These are phyloP conservation scores for Philereme vetulata DNA, from an alignment of 2,888 invertebrate species.

Conservation along the genomic window DNA sequence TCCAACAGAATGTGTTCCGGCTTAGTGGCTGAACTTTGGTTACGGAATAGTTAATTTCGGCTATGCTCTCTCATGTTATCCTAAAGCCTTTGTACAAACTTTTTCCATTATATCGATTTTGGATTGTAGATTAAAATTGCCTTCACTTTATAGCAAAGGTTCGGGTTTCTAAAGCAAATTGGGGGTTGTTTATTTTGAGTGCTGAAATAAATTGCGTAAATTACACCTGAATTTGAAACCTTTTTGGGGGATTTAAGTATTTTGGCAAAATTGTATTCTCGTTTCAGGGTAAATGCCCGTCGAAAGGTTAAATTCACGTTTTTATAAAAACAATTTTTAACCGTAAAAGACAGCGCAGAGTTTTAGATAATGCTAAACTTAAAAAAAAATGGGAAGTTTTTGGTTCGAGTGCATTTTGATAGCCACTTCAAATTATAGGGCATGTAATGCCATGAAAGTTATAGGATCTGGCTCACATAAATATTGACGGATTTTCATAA, in stretches of 20 bases:
- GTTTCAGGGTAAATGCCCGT: too few species aligned
- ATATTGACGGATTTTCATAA: too few species aligned
- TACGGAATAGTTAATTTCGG: slow-evolving; percentile 2
- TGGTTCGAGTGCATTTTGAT: too few species aligned
- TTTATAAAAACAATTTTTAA: too few species aligned
- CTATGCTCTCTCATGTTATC: slow-evolving; percentile 4
- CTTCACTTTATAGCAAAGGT: slow-evolving; percentile 35
- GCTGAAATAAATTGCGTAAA: slow-evolving; percentile 3
- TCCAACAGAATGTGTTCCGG: neutral
- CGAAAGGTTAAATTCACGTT: too few species aligned
- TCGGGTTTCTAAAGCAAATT: slow-evolving; percentile 22
- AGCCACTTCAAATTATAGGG: too few species aligned
- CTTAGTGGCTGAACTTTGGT: neutral
- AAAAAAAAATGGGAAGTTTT: too few species aligned
- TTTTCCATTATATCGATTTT: slow-evolving; percentile 57
- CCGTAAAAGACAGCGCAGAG: too few species aligned
- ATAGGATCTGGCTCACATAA: too few species aligned
- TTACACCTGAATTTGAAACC: slow-evolving; percentile 1
- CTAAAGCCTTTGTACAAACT: slow-evolving; percentile 44
- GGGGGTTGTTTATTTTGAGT: slow-evolving; percentile 1
- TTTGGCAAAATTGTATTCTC: neutral
- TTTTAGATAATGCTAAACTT: too few species aligned
- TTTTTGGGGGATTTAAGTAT: neutral
- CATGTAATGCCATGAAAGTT: too few species aligned
- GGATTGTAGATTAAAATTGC: slow-evolving; percentile 47